Evolutionary conservation across 2,113 vertebrate genomes (phyloP).

Genomic region (Larimichthys polyactis): DNA sequence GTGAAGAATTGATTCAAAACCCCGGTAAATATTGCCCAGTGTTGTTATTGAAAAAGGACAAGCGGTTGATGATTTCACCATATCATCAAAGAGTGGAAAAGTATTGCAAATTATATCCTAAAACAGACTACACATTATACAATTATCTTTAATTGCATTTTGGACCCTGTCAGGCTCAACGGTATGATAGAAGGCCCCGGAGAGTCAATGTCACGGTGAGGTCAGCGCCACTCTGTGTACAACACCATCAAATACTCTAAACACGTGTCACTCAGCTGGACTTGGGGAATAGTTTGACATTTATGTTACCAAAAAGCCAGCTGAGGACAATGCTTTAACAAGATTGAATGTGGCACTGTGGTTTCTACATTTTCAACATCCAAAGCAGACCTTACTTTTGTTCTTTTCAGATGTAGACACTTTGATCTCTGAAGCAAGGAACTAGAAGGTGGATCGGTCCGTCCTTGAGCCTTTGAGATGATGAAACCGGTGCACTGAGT

Average conservation of each 20-base stretch:
- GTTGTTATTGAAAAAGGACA: conserved; percentile 52
- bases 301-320: conserved; percentile 53
- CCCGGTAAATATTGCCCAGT: conserved; percentile 62
- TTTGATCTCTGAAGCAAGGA: conserved; percentile 68
- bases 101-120: conserved; percentile 45
- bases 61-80: conserved; percentile 30
- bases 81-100: conserved; percentile 59
- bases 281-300: conserved; percentile 53
- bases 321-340: conserved; percentile 59
- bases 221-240: conserved; percentile 69
- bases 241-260: conserved; percentile 66
- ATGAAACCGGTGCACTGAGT: conserved; percentile 61
- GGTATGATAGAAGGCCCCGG: conserved; percentile 31
- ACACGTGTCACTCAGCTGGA: conserved; percentile 63
- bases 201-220: conserved; percentile 56
- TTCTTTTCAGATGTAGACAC: conserved; percentile 42
- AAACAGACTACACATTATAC: conserved; percentile 51
- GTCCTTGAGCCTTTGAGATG: conserved; percentile 57
- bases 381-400: conserved; percentile 36
- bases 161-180: conserved; percentile 44
- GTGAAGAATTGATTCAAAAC: conserved; percentile 48
- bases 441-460: conserved; percentile 43
- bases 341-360: conserved; percentile 61
- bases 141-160: conserved; percentile 59
- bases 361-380: conserved; percentile 55